phyloP scores from a whole-genome alignment of 30 jellyfish, hydroid and myxozoan genomes.

The Turritopsis rubra region DNA sequence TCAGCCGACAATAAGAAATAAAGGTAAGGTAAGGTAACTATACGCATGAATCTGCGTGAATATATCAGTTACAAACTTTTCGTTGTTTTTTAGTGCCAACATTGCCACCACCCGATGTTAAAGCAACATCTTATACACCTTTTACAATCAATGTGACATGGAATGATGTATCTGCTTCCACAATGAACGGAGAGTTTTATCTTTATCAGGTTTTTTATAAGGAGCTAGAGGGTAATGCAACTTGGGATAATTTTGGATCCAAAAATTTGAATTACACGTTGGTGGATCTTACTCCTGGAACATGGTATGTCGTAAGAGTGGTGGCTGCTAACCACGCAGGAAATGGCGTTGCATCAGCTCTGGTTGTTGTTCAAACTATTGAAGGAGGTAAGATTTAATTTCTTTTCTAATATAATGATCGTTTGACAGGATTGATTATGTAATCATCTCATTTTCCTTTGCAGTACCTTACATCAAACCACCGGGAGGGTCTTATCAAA shows the following conservation, averaged over 20 bases:
- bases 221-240: conserved; percentile 6
- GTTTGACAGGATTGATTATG: background rate
- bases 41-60: background rate
- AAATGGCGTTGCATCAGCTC: conserved; percentile 12
- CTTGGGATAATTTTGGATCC: conserved; percentile 22
- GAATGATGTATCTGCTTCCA: background rate
- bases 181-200: background rate
- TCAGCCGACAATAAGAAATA: background rate
- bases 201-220: conserved; percentile 13
- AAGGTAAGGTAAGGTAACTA: no score
- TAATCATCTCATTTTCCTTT: background rate
- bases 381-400: conserved; percentile 5
- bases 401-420: background rate
- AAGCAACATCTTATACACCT: background rate
- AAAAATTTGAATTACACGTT: background rate
- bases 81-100: conserved; percentile 3
- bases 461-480: conserved; percentile 16
- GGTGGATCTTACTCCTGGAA: background rate
- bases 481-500: background rate
- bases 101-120: conserved; percentile 15
- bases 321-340: background rate
- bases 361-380: background rate
- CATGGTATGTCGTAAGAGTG: conserved; percentile 12
- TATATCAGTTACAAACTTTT: background rate
- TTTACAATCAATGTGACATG: conserved; percentile 4